Conservation (phyloP, 2,113 vertebrate genomes). For the Psittacus erithacus region DNA sequence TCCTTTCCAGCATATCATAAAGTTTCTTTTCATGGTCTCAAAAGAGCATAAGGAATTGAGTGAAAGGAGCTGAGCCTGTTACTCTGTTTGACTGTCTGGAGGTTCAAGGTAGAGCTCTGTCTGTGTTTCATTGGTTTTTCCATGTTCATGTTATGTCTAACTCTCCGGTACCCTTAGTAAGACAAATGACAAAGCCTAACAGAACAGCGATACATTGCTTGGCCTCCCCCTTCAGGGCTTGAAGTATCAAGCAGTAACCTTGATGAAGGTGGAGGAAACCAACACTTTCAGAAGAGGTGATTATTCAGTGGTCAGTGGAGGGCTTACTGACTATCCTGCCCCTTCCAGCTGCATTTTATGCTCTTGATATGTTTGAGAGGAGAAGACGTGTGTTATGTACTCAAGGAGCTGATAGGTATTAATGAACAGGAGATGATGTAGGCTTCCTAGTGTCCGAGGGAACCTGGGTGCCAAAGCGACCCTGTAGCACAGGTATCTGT, state of each 20-base stretch:
- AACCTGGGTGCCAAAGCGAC: neutral
- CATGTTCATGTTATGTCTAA: neutral
- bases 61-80: constrained; percentile 15
- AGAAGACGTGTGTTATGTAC: neutral
- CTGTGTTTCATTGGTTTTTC: neutral
- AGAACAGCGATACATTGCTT: neutral
- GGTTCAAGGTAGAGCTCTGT: neutral
- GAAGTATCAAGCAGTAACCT: neutral
- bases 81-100: neutral
- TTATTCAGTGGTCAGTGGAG: neutral
- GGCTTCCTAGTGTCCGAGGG: neutral
- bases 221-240: neutral
- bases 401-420: neutral
- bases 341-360: neutral
- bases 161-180: neutral
- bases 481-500: neutral
- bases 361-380: neutral
- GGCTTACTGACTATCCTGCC: neutral
- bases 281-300: neutral
- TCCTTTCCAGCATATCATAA: constrained; percentile 39
- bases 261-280: neutral
- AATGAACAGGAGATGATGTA: neutral
- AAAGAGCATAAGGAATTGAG: neutral
- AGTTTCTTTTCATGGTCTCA: constrained; percentile 26
- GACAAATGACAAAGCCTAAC: neutral